Conservation (phyloP, 2,888 invertebrate species). For the Dynastes hyllus region DNA sequence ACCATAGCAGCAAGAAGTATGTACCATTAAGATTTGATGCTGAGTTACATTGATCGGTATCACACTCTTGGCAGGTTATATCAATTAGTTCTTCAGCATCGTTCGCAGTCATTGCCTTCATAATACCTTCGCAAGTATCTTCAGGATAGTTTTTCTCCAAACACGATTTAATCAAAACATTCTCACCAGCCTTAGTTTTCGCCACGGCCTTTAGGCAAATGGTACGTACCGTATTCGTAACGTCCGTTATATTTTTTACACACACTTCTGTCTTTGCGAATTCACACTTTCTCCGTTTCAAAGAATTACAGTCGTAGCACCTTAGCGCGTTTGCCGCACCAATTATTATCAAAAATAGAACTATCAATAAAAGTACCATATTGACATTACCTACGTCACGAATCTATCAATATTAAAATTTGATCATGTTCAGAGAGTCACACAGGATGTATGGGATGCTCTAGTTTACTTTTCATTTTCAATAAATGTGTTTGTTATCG, state of each 20-base stretch:
- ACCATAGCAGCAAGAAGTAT: too few species aligned
- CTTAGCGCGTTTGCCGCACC: not conserved
- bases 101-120: not conserved
- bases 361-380: too few species aligned
- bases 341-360: too few species aligned
- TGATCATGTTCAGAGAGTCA: too few species aligned
- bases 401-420: too few species aligned
- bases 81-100: not conserved
- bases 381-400: too few species aligned
- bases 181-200: not conserved
- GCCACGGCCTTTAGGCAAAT: not conserved
- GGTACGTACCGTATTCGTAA: not conserved
- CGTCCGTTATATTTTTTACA: not conserved
- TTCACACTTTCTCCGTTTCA: not conserved
- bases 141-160: not conserved
- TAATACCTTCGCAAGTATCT: not conserved
- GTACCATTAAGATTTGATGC: not conserved
- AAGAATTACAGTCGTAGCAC: conserved; percentile 1
- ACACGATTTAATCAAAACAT: not conserved
- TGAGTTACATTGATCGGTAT: not conserved
- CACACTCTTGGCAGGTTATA: not conserved
- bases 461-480: too few species aligned
- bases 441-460: too few species aligned
- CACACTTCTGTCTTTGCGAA: not conserved
- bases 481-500: too few species aligned